Base-by-base conservation (phyloP, 1,140 invertebrate genomes). In the Matsumurasca onukii region DNA sequence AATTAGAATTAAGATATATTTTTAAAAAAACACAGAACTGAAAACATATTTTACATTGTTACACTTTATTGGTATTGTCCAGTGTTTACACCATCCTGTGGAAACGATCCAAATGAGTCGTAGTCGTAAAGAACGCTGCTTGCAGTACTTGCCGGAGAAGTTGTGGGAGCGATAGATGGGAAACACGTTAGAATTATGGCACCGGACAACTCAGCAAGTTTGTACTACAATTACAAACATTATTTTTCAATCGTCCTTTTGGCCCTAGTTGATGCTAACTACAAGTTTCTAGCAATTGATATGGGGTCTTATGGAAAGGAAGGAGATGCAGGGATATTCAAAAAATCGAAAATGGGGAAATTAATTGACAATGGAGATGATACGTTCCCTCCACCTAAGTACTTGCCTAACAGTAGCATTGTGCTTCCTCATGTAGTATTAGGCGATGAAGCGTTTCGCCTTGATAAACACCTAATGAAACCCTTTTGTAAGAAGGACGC, bases 151-250 rank as follows among this genome's bases (percentile, higher is more conserved):
- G 75, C 17, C 5, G 34, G 34, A 39, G 5, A 9, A 39, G 34
- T 68, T n/a, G 55, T 78, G 2, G 77, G 76, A 30, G 74, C 77
- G 22, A 61, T 78, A n/a, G 77, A 77, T 66, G 77, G 78, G 2
- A 82, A 81, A 65, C 78, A 82, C 68, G 67, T 82, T 24, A 39
- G 71, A 31, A 76, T 78, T 70, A 77, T 82, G 78, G 69, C 80
- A 74, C 79, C 79, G 34, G 1, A 48, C 27, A 71, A 75, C 31
- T 74, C 72, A 59, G 79, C 80, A 51, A 69, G 74, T 22, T 64
- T 71, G 39, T 83, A 72, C 73, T 79, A 73, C 51, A 83, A 82
- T 69, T 80, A 81, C 63, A 83, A 83, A 72, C 63, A 71, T 1
- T 76, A 68, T 65, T 80, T 77, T 65, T 78, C 77, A 55, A 75